Evolutionary conservation across 2,888 invertebrate species (phyloP), one percentile per base, ranked within the genome.

Genomic region (Branchipolynoe longqiensis): DNA sequence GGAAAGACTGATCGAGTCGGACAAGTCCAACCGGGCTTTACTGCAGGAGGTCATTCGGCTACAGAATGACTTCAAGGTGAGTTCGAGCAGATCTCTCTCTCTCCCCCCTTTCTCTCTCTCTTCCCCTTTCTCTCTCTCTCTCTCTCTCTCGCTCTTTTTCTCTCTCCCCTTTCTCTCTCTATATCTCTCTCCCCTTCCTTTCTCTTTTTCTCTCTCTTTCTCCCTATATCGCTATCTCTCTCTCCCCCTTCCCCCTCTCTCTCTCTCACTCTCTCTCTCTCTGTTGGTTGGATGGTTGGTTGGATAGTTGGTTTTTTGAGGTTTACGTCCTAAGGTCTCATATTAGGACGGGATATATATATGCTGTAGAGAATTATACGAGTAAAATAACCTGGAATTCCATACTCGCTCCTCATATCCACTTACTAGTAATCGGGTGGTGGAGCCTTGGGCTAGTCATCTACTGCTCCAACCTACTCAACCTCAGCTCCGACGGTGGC

Each of bases 21-120:
- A 94, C 87, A 92, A 92, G 87, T 93, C 93, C 6, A 93, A 93
- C 89, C 88, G 93, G n/a, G 92, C 93, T 22, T 89, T 94, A 2
- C 88, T 94, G 36, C 93, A 93, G 86, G 93, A 94, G 87, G 93
- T 93, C 41, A 90, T 93, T 22, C 89, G 93, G 25, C 88, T 93
- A 48, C 93, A 93, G 86, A 90, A 89, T 86, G 93, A 93, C 74
- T 88, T 92, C 38, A 89, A 92, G 84, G 85, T 69, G 38, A 36
- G 38, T 12, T 12, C n/a, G n/a, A n/a, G n/a, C n/a, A 18, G 48
- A 48, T 48, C 18, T 48, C 18, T 48, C 8, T 12, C 8, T 12
- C 8, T 48, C 18, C 48, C n/a, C 48, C 2, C 56, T 48, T 8
- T 48, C 48, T 48, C 48, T 48, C 48, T 48, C 25, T 62, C 8